Evolutionary conservation across 2,113 vertebrate genomes (phyloP).

Genomic region (Phasianus colchicus): DNA sequence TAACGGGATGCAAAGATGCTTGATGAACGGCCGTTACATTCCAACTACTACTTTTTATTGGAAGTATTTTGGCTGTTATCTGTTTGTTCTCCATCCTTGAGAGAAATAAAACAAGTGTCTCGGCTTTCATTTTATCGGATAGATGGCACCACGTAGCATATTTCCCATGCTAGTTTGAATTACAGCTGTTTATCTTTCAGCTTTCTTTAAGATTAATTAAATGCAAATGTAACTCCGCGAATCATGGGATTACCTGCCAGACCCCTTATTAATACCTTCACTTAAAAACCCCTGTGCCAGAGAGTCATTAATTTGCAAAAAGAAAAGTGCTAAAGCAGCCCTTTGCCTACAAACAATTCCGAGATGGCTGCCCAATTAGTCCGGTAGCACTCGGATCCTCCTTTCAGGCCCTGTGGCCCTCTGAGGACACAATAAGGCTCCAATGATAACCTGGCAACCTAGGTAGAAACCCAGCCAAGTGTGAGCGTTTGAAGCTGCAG

Average conservation of each 20-base stretch:
- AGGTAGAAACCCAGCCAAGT: constrained; percentile 89
- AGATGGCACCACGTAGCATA: constrained; percentile 78
- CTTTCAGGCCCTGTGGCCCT: constrained; percentile 85
- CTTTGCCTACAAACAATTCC: constrained; percentile 79
- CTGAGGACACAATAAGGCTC: constrained; percentile 83
- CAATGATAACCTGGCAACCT: constrained; percentile 91
- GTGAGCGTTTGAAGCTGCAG: constrained; percentile 86
- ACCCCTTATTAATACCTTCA: constrained; percentile 89
- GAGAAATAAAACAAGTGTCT: constrained; percentile 78
- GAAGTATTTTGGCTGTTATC: constrained; percentile 74
- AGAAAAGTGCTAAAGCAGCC: constrained; percentile 73
- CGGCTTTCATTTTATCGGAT: constrained; percentile 79
- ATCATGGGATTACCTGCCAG: constrained; percentile 89
- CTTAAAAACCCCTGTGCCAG: constrained; percentile 83
- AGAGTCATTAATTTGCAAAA: constrained; percentile 84
- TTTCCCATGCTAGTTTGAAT: constrained; percentile 82
- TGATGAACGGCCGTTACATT: constrained; percentile 65
- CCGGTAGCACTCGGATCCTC: constrained; percentile 74
- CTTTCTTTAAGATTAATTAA: constrained; percentile 90
- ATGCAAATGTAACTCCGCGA: constrained; percentile 86
- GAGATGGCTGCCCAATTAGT: constrained; percentile 84
- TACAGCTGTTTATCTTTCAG: constrained; percentile 90
- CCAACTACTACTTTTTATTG: constrained; percentile 72
- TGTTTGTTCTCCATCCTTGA: constrained; percentile 73
- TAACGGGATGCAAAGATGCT: constrained; percentile 74